A percentile compares a stretch with the other conserved stretches of the same genome.
These are phyloP conservation scores for Rhyacichthys aspro DNA, from an alignment of 2,797 vertebrate species.

Conservation along the genomic window DNA sequence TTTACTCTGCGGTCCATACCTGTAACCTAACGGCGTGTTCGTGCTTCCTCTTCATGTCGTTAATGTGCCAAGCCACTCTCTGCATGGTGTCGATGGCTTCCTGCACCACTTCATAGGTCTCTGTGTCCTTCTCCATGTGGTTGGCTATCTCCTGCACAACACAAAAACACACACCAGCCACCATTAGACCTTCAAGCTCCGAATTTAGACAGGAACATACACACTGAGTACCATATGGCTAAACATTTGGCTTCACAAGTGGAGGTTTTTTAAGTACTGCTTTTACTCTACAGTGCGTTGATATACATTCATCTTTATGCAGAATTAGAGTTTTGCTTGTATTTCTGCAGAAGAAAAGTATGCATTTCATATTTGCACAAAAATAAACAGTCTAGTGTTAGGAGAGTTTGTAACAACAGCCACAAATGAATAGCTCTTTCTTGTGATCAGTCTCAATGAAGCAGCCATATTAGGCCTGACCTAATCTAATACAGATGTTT, in stretches of 20 bases:
- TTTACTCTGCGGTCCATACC: conserved; percentile 70
- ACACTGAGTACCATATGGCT: conserved; percentile 65
- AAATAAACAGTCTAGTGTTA: too few species aligned
- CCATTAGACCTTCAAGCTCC: neutral
- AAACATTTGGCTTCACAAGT: conserved; percentile 61
- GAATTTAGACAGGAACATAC: conserved; percentile 38
- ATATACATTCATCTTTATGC: conserved; percentile 7
- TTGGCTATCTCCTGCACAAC: conserved; percentile 92
- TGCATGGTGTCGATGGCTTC: conserved; percentile 99
- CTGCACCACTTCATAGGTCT: conserved; percentile 92
- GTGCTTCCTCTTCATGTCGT: conserved; percentile 99
- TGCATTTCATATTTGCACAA: conserved; percentile 8
- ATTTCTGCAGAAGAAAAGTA: conserved; percentile 16
- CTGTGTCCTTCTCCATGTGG: conserved; percentile 95
- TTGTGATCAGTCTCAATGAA: too few species aligned
- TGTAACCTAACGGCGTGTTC: conserved; percentile 93
- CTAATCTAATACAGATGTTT: too few species aligned
- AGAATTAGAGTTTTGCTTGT: conserved; percentile 12
- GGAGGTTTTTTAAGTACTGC: conserved; percentile 18
- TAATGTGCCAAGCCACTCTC: conserved; percentile 98
- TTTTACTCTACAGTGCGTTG: conserved; percentile 14
- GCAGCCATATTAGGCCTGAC: too few species aligned
- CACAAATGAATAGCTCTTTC: too few species aligned
- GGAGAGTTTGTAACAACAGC: too few species aligned
- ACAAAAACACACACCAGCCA: conserved; percentile 7